phyloP scores from a whole-genome alignment of 2,113 vertebrate genomes.

The Syngnathus scovelli region DNA sequence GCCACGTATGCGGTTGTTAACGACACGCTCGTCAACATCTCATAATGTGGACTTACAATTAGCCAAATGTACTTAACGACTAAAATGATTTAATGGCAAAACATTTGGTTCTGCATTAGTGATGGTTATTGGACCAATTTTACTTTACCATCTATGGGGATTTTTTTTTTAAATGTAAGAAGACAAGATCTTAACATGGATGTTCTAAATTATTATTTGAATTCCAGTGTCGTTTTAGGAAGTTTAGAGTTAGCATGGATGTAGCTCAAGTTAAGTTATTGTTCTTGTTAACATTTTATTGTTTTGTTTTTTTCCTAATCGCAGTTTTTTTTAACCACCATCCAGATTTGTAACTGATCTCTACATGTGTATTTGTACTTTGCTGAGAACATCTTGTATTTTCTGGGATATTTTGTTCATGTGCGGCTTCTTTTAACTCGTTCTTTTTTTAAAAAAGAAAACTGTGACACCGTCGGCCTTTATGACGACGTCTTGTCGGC shows the following conservation, averaged over 20 bases:
- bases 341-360: not conserved
- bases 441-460: not conserved
- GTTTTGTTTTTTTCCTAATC: not conserved
- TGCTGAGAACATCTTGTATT: not conserved
- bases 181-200: not conserved
- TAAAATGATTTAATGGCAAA: not conserved
- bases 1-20: conserved; percentile 4
- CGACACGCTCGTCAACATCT: not conserved
- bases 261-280: not conserved
- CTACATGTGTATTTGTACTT: not conserved
- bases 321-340: not conserved
- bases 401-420: not conserved
- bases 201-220: not conserved
- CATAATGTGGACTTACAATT: conserved; percentile 1
- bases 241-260: not conserved
- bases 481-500: not conserved
- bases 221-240: not conserved
- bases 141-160: not conserved
- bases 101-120: not conserved
- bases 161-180: not conserved
- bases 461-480: not conserved
- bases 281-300: not conserved
- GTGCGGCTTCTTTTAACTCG: not conserved
- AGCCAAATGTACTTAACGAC: not conserved
- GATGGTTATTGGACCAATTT: not conserved